Conservation (phyloP, 1,140 invertebrate species). For the Forficula auricularia region DNA sequence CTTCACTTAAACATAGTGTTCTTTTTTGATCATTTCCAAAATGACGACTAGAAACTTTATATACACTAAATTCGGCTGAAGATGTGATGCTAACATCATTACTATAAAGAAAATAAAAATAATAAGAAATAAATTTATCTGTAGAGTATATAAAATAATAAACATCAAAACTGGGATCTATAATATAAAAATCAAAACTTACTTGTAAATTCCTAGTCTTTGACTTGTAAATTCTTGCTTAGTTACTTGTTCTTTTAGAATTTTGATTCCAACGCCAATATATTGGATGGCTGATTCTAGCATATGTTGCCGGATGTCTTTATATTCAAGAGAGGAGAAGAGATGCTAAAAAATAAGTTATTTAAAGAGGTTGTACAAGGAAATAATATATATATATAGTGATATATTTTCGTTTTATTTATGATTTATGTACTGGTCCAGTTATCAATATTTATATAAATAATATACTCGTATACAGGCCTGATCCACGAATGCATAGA, state of each 20-base stretch:
- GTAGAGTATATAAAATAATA: conserved; percentile 1
- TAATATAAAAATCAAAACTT: conserved; percentile 13
- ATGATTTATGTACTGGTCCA: too few relatives aligned
- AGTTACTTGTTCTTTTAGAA: conserved; percentile 63
- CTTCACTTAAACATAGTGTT: conserved; percentile 87
- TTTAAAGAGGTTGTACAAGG: not conserved
- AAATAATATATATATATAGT: not conserved
- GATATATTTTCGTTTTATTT: too few relatives aligned
- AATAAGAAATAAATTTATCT: not conserved
- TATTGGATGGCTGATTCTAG: conserved; percentile 58
- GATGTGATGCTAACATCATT: conserved; percentile 78
- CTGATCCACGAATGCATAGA: too few relatives aligned
- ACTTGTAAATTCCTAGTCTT: conserved; percentile 50
- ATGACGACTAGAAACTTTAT: conserved; percentile 60
- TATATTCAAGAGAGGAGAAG: conserved; percentile 66
- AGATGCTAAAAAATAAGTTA: conserved; percentile 43
- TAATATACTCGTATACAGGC: too few relatives aligned
- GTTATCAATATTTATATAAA: too few relatives aligned
- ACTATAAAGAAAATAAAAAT: conserved; percentile 30
- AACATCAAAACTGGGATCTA: conserved; percentile 5
- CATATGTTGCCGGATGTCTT: conserved; percentile 72
- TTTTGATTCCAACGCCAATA: conserved; percentile 67
- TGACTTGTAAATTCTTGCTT: conserved; percentile 69
- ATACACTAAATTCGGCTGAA: conserved; percentile 77
- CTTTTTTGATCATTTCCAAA: conserved; percentile 64